Percentiles rank a stretch among this genome's conserved stretches.
Conservation (phyloP, 1,140 invertebrate genomes). For the Atopsyche davidsoni region DNA sequence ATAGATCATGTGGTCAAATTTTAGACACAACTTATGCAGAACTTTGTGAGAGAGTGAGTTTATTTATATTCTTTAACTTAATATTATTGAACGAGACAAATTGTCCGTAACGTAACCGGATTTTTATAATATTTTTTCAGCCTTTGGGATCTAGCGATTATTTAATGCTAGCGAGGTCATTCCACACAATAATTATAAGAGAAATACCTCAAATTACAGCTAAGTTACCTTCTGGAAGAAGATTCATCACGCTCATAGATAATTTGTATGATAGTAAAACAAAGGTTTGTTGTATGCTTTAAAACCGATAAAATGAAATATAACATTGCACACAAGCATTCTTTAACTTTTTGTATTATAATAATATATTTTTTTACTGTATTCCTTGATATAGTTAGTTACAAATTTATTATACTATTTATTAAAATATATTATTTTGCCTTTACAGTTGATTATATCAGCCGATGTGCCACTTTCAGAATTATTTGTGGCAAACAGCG, state of each 20-base stretch:
- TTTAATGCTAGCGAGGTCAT: constrained; percentile 82
- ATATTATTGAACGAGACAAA: constrained; percentile 15
- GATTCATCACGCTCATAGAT: constrained; percentile 97
- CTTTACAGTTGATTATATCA: constrained; percentile 20
- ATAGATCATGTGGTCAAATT: constrained; percentile 87
- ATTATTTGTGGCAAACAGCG: constrained; percentile 14
- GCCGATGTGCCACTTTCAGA: constrained; percentile 20
- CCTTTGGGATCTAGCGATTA: constrained; percentile 93
- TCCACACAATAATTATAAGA: constrained; percentile 91
- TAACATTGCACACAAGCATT: constrained; percentile 13
- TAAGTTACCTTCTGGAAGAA: constrained; percentile 72
- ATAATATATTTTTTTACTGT: constrained; percentile 3
- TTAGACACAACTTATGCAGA: constrained; percentile 86
- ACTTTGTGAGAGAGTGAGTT: constrained; percentile 79
- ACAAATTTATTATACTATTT: constrained; percentile 8
- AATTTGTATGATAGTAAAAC: constrained; percentile 94
- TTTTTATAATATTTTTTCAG: constrained; percentile 46
- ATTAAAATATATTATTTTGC: constrained; percentile 11
- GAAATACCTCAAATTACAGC: constrained; percentile 81
- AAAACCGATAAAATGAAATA: constrained; percentile 7
- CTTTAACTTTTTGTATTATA: constrained; percentile 4
- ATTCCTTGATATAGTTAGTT: too few relatives aligned
- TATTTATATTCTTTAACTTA: constrained; percentile 8
- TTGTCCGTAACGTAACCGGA: constrained; percentile 20
- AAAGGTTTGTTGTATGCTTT: constrained; percentile 49